phyloP scores from a whole-genome alignment of 30 jellyfish, hydroid and myxozoan species.

The Cassiopea andromeda region DNA sequence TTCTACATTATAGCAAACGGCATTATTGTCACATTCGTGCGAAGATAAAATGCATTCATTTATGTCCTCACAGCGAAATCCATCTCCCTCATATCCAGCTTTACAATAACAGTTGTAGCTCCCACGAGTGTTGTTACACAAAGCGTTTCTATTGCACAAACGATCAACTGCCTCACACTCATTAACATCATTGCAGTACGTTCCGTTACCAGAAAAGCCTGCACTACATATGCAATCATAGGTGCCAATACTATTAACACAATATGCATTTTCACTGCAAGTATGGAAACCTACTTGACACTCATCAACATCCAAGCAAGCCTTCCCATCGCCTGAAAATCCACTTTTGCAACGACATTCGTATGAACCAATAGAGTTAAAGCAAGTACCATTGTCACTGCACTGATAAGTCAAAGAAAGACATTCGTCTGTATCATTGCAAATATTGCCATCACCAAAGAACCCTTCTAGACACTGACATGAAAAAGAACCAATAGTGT shows the following conservation, averaged over 20 bases:
- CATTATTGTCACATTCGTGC: conserved; percentile 44
- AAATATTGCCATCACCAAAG: conserved; percentile 28
- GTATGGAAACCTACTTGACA: conserved; percentile 1
- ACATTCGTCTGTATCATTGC: conserved; percentile 59
- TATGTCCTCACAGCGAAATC: conserved; percentile 54
- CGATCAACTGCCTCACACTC: conserved; percentile 50
- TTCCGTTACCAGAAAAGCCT: conserved; percentile 76
- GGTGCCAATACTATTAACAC: conserved; percentile 43
- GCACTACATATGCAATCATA: conserved; percentile 43
- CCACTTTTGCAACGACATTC: conserved; percentile 36
- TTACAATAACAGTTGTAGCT: conserved; percentile 40
- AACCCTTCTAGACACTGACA: conserved; percentile 51
- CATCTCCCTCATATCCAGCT: conserved; percentile 64
- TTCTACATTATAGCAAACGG: conserved; percentile 22
- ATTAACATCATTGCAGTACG: conserved; percentile 48
- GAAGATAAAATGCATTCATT: conserved; percentile 56
- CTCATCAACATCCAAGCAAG: conserved; percentile 64
- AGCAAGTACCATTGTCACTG: conserved; percentile 21
- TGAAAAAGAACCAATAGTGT: conserved; percentile 37
- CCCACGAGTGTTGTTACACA: conserved; percentile 54
- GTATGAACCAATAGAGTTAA: conserved; percentile 33
- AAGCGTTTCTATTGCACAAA: conserved; percentile 54
- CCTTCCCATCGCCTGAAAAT: conserved; percentile 34
- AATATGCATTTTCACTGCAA: conserved; percentile 44
- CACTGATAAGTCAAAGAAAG: neutral